These are phyloP conservation scores for Hipposideros larvatus DNA, from an alignment of 2,797 vertebrate species.

Conservation along the genomic window DNA sequence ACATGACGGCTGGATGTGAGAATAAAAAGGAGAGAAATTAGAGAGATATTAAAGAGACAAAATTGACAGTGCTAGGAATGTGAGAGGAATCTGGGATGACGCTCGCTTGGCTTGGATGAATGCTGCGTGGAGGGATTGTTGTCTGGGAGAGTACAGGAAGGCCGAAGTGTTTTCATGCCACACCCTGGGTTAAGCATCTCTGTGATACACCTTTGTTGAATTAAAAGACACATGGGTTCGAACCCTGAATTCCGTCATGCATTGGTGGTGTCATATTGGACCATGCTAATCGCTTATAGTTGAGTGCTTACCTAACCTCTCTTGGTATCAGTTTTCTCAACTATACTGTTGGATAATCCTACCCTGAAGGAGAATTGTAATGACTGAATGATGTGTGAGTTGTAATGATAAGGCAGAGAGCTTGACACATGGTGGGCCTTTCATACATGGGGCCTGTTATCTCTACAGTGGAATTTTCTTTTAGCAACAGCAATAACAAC, in stretches of 20 bases:
- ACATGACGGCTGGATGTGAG: neutral
- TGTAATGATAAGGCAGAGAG: neutral
- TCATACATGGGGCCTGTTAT: neutral
- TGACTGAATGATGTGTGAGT: neutral
- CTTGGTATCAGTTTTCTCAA: neutral
- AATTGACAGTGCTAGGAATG: neutral
- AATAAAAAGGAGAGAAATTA: neutral
- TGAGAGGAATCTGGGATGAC: neutral
- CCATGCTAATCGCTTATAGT: neutral
- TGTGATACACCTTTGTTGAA: neutral
- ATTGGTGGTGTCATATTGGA: neutral
- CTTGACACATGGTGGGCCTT: neutral
- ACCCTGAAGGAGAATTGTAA: neutral
- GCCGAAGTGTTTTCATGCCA: neutral
- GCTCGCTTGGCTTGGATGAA: neutral
- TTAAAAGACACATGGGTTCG: neutral
- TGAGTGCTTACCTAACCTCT: neutral
- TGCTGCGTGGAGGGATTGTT: fast-evolving
- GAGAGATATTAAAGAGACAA: neutral
- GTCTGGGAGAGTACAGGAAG: neutral
- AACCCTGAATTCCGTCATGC: neutral
- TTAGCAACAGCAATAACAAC: fast-evolving
- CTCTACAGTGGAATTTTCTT: neutral
- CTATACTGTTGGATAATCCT: neutral
- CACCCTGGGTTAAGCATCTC: neutral